Evolutionary conservation across 2,797 vertebrate genomes (phyloP).

Genomic region (Cyprinella venusta): DNA sequence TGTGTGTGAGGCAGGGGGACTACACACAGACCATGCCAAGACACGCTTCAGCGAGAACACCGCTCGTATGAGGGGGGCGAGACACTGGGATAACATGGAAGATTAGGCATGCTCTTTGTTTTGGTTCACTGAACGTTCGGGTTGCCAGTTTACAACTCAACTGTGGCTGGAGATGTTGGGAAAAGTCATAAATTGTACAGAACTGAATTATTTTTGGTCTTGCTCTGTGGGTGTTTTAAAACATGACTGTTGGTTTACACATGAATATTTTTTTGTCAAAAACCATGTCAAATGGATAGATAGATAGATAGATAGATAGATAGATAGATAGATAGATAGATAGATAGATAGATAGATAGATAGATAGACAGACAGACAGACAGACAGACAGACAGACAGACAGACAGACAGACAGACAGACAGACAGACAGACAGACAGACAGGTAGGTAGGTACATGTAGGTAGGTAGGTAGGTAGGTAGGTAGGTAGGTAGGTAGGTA

Average conservation of each 20-base stretch:
- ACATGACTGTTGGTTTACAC: too few species aligned
- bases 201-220: neutral
- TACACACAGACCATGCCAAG: conserved; percentile 18
- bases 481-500: too few species aligned
- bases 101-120: conserved; percentile 6
- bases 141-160: neutral
- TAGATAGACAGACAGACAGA: too few species aligned
- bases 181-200: neutral
- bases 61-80: conserved; percentile 8
- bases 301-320: neutral
- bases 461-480: too few species aligned
- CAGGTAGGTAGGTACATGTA: too few species aligned
- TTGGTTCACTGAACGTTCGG: neutral
- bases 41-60: conserved; percentile 41
- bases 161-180: neutral
- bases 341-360: neutral
- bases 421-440: too few species aligned
- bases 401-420: too few species aligned
- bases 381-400: too few species aligned
- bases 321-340: neutral
- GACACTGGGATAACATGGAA: conserved; percentile 10
- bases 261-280: too few species aligned
- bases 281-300: too few species aligned
- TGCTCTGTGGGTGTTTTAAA: neutral
- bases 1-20: conserved; percentile 35